Evolutionary conservation across 1,140 invertebrate species (phyloP), one percentile per base, ranked within the genome.

Genomic region (Drosophila baimaii): DNA sequence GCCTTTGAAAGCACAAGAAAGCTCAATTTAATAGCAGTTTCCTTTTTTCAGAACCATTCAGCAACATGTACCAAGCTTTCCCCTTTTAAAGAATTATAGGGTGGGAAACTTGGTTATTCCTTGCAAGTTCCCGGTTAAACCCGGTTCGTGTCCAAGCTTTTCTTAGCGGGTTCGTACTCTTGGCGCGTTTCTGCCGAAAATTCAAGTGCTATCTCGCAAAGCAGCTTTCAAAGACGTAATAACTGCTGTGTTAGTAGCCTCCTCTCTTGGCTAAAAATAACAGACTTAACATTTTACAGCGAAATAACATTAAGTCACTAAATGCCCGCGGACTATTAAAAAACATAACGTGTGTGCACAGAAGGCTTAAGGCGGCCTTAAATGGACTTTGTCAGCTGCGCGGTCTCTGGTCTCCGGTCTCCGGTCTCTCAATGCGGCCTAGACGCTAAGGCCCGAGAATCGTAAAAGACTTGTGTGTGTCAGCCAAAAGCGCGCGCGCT

Each of bases 381-480:
- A 77, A 77, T 88, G 71, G 83, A 77, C 84, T 86, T 73, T 73
- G 84, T 33, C 57, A 82, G 79, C 62, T 17, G 10, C 46, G 15
- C 15, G n/a, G n/a, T n/a, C n/a, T n/a, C n/a, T n/a, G n/a, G n/a
- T n/a, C n/a, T n/a, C 27, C 15, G 39, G 8, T 44, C 43, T n/a
- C n/a, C 15, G 72, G 77, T 63, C 56, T 65, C 39, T 55, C 73
- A 73, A 43, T 49, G 47, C 27, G 78, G 77, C 69, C 78, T 75
- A 81, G 70, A 88, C 69, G 62, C 39, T 68, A 75, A 79, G 81
- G 78, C 66, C 71, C 61, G 43, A 33, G 49, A 81, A 88, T 80
- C 79, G 75, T 88, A 88, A 88, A 88, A 80, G 71, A 73, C 83
- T 83, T 83, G 83, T 89, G 83, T 83, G 83, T 89, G 83, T 89